A percentile compares a stretch with the other conserved stretches of the same genome.
Conservation (phyloP, 2,113 vertebrate species). For the Cairina moschata region DNA sequence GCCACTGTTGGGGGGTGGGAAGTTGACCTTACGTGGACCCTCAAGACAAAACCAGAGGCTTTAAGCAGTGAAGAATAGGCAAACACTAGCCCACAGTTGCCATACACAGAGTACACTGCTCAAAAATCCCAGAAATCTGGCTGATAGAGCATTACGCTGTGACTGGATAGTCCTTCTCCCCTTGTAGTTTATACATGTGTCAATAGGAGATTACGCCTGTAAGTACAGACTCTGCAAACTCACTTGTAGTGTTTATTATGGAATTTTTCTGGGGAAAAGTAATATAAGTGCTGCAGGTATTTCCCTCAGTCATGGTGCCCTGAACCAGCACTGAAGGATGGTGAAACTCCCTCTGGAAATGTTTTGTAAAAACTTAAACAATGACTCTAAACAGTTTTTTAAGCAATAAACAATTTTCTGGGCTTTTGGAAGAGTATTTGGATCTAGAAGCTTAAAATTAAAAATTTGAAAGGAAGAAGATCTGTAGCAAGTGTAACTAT, state of each 20-base stretch:
- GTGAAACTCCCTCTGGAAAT: neutral
- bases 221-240: slow-evolving; percentile 42
- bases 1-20: slow-evolving; percentile 64
- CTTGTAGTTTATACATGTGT: slow-evolving; percentile 56
- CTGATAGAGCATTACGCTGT: slow-evolving; percentile 19
- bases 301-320: neutral
- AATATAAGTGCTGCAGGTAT: neutral
- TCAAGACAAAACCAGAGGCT: slow-evolving; percentile 72
- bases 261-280: neutral
- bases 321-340: neutral
- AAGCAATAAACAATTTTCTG: neutral
- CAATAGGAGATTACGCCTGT: slow-evolving; percentile 56
- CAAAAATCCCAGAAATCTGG: slow-evolving; percentile 66
- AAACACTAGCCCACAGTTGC: slow-evolving; percentile 71
- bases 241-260: slow-evolving; percentile 27
- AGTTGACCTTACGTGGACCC: slow-evolving; percentile 67
- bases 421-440: neutral
- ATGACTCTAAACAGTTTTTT: neutral
- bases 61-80: slow-evolving; percentile 65
- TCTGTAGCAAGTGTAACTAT: neutral
- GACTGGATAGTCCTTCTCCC: slow-evolving; percentile 16
- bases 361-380: neutral
- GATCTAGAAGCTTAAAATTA: neutral
- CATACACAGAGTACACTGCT: slow-evolving; percentile 70
- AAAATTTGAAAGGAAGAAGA: neutral